These are phyloP conservation scores for Gymnothorax reevesii DNA, from an alignment of 2,797 vertebrate species.

Conservation along the genomic window DNA sequence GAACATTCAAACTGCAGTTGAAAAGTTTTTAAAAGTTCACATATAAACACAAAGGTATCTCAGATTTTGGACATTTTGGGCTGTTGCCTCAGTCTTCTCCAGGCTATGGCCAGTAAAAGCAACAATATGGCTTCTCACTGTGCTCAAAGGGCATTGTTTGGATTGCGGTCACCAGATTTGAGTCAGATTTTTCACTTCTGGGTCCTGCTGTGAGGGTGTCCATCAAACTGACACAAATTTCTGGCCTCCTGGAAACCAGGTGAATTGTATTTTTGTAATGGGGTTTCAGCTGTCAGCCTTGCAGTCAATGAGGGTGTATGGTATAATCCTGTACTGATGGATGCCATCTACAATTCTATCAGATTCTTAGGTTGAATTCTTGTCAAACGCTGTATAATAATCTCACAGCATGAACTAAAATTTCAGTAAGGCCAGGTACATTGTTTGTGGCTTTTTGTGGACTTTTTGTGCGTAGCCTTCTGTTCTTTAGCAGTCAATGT, in stretches of 20 bases:
- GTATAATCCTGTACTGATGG: background rate
- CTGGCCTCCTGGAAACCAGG: slow-evolving; percentile 8
- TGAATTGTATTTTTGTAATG: slow-evolving; percentile 3
- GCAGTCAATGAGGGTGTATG: background rate
- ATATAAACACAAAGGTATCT: background rate
- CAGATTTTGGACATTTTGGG: background rate
- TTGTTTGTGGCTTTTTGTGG: background rate
- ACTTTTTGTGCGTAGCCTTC: background rate
- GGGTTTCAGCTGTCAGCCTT: slow-evolving; percentile 1
- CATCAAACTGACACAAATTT: background rate
- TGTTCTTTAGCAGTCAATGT: background rate
- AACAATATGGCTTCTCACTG: background rate
- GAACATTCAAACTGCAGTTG: background rate
- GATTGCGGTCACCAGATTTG: background rate
- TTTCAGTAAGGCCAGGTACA: background rate
- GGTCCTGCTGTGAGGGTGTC: background rate
- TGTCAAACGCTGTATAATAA: background rate
- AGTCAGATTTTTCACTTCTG: background rate
- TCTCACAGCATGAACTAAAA: background rate
- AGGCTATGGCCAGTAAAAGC: background rate
- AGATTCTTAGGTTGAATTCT: background rate
- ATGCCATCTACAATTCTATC: background rate
- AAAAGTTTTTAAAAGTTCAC: background rate
- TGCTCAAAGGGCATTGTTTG: background rate
- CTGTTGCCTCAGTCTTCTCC: background rate